phyloP scores from a whole-genome alignment of 1,140 invertebrate species.

The Brachionus rubens region DNA sequence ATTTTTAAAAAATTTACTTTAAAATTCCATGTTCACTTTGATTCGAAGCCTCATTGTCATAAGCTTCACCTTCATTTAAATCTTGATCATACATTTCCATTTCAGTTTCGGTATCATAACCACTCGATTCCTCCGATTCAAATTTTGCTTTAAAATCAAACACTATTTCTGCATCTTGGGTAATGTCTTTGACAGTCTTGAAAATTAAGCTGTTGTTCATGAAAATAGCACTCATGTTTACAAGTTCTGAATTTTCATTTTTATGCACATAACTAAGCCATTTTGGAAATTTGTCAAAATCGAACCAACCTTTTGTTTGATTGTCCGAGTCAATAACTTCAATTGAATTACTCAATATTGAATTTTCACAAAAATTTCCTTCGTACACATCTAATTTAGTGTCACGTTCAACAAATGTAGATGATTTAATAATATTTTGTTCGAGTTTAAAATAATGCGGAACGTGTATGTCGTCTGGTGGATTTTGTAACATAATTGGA shows the following conservation, averaged over 20 bases:
- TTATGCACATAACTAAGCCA: not conserved
- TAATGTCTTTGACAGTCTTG: not conserved
- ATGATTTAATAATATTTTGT: not conserved
- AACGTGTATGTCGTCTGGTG: not conserved
- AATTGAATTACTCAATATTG: not conserved
- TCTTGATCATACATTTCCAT: not conserved
- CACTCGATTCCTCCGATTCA: not conserved
- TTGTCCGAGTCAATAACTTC: not conserved
- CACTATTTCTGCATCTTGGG: not conserved
- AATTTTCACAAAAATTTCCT: not conserved
- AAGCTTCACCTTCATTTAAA: not conserved
- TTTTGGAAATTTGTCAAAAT: conserved; percentile 6
- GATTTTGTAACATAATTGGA: not conserved
- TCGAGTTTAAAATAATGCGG: not conserved
- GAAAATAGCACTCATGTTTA: not conserved
- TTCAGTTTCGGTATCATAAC: conserved; percentile 22
- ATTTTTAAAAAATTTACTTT: not conserved
- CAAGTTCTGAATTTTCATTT: not conserved
- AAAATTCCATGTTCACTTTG: not conserved
- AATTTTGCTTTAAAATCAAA: conserved; percentile 12
- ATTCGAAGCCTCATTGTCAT: conserved; percentile 3
- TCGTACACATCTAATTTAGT: not conserved
- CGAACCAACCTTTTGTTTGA: conserved; percentile 1
- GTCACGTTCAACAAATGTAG: not conserved
- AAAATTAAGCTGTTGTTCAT: not conserved